Evolutionary conservation across 2,888 invertebrate genomes (phyloP).

Genomic region (Clostera curtula): DNA sequence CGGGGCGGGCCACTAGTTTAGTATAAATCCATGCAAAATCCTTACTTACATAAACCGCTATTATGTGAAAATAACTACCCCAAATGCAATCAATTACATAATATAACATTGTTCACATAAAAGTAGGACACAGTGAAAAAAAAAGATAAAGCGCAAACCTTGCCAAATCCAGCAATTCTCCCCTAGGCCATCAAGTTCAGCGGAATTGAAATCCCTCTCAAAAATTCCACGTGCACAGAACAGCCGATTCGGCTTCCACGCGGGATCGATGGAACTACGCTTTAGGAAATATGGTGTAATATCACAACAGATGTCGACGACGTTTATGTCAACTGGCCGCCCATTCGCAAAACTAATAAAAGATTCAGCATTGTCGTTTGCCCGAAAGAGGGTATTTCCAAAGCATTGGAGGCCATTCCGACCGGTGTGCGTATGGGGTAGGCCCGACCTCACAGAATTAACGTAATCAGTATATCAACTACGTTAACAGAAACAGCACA

Average conservation of each 20-base stretch:
- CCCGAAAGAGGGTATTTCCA: conserved; percentile 55
- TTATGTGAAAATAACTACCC: too few relatives aligned
- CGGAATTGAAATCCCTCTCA: conserved; percentile 47
- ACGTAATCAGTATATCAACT: too few relatives aligned
- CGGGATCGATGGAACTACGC: conserved; percentile 48
- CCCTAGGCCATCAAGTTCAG: conserved; percentile 20
- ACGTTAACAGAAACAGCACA: too few relatives aligned
- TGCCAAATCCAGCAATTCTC: conserved; percentile 24
- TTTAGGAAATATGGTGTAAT: conserved; percentile 58
- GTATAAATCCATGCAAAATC: too few relatives aligned
- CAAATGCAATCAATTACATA: too few relatives aligned
- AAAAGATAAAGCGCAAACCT: too few relatives aligned
- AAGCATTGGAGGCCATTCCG: conserved; percentile 45
- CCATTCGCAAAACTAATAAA: conserved; percentile 72
- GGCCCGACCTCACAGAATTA: conserved; percentile 41
- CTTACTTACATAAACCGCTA: too few relatives aligned
- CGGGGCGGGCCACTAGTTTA: too few relatives aligned
- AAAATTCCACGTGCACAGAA: conserved; percentile 57
- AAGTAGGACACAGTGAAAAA: too few relatives aligned
- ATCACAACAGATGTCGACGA: conserved; percentile 70
- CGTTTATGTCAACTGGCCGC: conserved; percentile 70
- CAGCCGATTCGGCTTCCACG: conserved; percentile 37
- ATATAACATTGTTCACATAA: too few relatives aligned
- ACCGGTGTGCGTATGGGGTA: conserved; percentile 34
- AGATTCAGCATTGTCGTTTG: conserved; percentile 70